These are phyloP conservation scores for Hypolimnas misippus DNA, from an alignment of 2,888 invertebrate genomes.

Conservation along the genomic window DNA sequence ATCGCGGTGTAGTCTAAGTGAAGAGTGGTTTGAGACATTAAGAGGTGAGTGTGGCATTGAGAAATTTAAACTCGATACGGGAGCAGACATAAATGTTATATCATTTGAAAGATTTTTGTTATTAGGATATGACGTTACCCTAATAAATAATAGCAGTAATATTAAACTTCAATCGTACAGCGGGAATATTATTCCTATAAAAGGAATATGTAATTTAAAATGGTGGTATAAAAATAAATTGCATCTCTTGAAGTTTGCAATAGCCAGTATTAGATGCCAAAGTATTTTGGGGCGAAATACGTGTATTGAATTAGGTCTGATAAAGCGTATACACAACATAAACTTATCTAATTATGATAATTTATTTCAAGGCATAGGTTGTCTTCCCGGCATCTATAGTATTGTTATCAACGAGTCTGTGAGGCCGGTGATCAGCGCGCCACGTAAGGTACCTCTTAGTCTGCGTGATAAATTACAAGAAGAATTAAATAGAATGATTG, in stretches of 20 bases:
- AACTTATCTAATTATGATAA: neutral
- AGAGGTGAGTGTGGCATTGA: conserved; percentile 15
- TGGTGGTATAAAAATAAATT: conserved; percentile 28
- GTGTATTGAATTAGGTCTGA: conserved; percentile 26
- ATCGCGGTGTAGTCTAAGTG: neutral
- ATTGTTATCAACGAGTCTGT: conserved; percentile 13
- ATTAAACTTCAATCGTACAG: conserved; percentile 16
- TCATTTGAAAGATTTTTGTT: conserved; percentile 9
- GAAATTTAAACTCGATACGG: conserved; percentile 33
- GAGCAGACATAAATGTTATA: conserved; percentile 25
- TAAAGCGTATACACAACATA: conserved; percentile 15
- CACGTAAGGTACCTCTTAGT: conserved; percentile 24
- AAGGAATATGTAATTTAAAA: conserved; percentile 7
- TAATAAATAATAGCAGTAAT: neutral
- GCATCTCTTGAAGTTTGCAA: conserved; percentile 27
- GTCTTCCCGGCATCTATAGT: conserved; percentile 23
- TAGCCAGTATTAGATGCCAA: conserved; percentile 24
- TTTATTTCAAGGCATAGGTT: conserved; percentile 15
- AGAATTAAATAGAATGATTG: conserved; percentile 27
- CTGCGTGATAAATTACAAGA: conserved; percentile 22
- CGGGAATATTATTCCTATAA: conserved; percentile 18
- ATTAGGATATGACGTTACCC: neutral
- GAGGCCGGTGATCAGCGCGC: neutral
- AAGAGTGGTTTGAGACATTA: conserved; percentile 33
- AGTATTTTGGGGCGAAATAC: conserved; percentile 29